phyloP scores from a whole-genome alignment of 2,113 vertebrate genomes.

The Plecturocebus donacophilus region DNA sequence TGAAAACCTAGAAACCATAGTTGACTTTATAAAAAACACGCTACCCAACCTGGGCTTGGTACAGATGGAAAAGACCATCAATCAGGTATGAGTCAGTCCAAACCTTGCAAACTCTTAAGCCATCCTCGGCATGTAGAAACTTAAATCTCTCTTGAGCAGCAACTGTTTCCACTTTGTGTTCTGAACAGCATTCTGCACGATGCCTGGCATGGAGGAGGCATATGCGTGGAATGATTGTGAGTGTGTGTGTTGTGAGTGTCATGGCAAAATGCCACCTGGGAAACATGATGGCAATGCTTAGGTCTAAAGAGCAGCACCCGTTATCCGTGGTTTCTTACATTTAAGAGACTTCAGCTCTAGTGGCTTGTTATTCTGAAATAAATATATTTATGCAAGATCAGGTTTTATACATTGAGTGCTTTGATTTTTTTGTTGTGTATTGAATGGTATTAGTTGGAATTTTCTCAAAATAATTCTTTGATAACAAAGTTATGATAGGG shows the following conservation, averaged over 20 bases:
- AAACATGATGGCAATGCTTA: not conserved
- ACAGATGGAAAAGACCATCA: constrained; percentile 98
- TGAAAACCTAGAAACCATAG: constrained; percentile 95
- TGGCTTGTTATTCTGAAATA: not conserved
- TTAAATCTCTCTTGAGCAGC: not conserved
- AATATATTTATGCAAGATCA: not conserved
- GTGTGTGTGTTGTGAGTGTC: not conserved
- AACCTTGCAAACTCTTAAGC: accelerated
- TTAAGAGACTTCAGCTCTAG: not conserved
- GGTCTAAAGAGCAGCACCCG: not conserved
- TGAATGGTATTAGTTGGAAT: not conserved
- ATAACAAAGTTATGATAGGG: not conserved
- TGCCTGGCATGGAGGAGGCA: not conserved
- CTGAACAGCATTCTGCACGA: not conserved
- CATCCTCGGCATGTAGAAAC: not conserved
- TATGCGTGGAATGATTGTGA: not conserved
- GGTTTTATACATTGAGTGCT: not conserved
- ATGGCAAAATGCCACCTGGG: not conserved
- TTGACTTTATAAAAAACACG: constrained; percentile 96
- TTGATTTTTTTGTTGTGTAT: not conserved
- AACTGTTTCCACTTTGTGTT: not conserved
- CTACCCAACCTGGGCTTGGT: constrained; percentile 95
- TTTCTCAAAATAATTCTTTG: constrained; percentile 2
- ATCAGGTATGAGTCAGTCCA: constrained; percentile 88
- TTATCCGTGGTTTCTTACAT: not conserved